Conservation (phyloP, 2,797 vertebrate genomes). For the Hybognathus amarus region DNA sequence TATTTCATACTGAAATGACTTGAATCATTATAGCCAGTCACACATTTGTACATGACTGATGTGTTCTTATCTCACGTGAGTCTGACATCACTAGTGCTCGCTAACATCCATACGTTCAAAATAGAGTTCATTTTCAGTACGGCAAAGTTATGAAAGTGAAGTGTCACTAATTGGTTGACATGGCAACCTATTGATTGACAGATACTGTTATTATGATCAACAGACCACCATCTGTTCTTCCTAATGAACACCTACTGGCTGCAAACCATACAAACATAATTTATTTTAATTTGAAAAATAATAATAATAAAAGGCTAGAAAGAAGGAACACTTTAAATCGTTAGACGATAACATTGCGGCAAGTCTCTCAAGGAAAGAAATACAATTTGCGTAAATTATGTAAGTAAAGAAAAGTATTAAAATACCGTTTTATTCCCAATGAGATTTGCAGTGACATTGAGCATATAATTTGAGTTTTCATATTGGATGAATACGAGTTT, state of each 20-base stretch:
- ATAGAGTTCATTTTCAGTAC: not conserved
- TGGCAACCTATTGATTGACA: slow-evolving; percentile 31
- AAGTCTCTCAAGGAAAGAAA: not conserved
- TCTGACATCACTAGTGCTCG: not conserved
- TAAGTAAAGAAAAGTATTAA: not conserved
- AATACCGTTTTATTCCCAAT: not conserved
- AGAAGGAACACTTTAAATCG: not conserved
- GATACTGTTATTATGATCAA: not conserved
- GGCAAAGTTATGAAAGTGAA: not conserved
- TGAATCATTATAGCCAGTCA: not conserved
- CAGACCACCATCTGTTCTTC: slow-evolving; percentile 32
- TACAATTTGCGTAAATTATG: not conserved
- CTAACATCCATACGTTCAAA: not conserved
- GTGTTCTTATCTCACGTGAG: not conserved
- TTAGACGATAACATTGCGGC: not conserved
- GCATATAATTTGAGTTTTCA: slow-evolving; percentile 15
- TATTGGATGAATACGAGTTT: not conserved
- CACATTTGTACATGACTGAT: not conserved
- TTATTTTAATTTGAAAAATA: not conserved
- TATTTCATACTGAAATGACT: not conserved
- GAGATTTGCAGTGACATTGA: not conserved
- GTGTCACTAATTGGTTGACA: not conserved
- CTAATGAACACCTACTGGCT: slow-evolving; percentile 2
- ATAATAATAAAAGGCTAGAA: not conserved
- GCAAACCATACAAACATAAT: not conserved